Evolutionary conservation across 2,888 invertebrate species (phyloP), one percentile per base, ranked within the genome.

Genomic region (Amphipyra tragopoginis): DNA sequence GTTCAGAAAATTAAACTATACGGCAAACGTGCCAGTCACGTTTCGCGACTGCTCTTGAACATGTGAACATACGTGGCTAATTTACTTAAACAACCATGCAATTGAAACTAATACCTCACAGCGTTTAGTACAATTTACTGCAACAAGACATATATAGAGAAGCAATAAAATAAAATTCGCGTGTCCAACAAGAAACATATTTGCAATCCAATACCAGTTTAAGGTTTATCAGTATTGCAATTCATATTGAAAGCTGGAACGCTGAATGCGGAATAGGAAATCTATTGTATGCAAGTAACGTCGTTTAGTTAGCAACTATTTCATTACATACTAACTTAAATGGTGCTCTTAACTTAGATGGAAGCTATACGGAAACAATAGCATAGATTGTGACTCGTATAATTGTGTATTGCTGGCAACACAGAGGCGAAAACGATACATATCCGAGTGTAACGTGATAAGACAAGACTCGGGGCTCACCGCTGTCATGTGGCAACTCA

Each of bases 1-100:
- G 83, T 62, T 72, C 78, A 78, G 88, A 85, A 72, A 89, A 90
- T 83, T 78, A 84, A 88, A 88, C 45, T 50, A 67, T 71, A 68
- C 64, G 55, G 66, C 67, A 69, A 77, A 73, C 62, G 74, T 70
- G 73, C 54, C 42, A 51, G 75, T 53, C 72, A 75, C 72, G 58
- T 69, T 14, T 29, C 11, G 21, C 15, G 39, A 39, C 21, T 65
- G 77, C 69, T 80, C 77, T 75, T 77, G 78, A 75, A 75, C 77
- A 77, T 79, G 72, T 77, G 70, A 80, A 71, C 49, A 72, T 29
- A 76, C 79, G 77, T 82, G 76, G 54, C 75, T 77, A 77, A 79
- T 72, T 72, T 77, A 69, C 63, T 58, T 52, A 68, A 56, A 50
- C 36, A 49, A 14, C 14, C 7, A 52, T 21, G 8, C 33, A 7